Conservation (phyloP, 1,140 invertebrate species). For the Dysdera silvatica region DNA sequence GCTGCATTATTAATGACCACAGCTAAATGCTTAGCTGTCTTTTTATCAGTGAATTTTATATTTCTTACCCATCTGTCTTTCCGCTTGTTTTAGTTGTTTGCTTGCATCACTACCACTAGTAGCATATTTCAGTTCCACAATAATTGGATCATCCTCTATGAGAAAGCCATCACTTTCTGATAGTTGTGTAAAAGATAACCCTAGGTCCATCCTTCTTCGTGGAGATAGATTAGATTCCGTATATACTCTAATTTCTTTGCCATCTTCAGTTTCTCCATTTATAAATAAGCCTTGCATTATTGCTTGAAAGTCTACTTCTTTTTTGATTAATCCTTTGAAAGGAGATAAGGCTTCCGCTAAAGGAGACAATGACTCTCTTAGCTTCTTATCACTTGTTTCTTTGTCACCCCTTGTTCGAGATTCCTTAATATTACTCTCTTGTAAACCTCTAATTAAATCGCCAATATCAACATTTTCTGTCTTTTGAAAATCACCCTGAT, state of each 20-base stretch:
- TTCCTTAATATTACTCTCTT: not conserved
- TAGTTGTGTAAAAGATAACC: constrained; percentile 1
- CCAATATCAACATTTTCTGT: not conserved
- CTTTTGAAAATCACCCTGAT: not conserved
- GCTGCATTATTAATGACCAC: not conserved
- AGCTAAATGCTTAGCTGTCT: not conserved
- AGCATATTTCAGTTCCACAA: constrained; percentile 7
- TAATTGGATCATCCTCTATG: not conserved
- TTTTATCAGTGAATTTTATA: not conserved
- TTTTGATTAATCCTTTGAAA: constrained; percentile 3
- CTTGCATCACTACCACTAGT: not conserved
- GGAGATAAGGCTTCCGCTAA: constrained; percentile 14
- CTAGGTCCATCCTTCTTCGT: not conserved
- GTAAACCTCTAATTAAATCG: not conserved
- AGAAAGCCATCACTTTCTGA: not conserved
- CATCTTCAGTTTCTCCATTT: not conserved
- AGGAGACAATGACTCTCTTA: not conserved
- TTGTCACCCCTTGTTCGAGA: not conserved
- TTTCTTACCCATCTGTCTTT: not conserved
- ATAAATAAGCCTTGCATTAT: not conserved
- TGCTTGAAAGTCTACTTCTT: constrained; percentile 7
- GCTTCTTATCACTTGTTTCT: not conserved
- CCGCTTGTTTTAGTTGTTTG: not conserved
- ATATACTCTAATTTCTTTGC: not conserved
- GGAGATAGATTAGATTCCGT: not conserved